Conservation (phyloP, 37 sponge, comb jelly and placozoan species). For the Eunapius fragilis region DNA sequence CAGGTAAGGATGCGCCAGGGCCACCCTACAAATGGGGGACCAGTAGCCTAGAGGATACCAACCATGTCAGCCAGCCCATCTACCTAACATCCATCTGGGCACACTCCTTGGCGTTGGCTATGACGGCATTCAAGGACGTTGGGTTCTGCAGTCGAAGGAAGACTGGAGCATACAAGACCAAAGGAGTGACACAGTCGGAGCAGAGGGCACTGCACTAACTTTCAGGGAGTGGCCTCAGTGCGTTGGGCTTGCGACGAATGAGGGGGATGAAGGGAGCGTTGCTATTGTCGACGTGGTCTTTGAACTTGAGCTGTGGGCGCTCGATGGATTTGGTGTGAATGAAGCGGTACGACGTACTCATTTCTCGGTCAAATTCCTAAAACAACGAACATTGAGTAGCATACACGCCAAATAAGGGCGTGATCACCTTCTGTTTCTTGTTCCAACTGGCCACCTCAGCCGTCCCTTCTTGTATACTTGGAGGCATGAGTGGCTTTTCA, state of each 20-base stretch:
- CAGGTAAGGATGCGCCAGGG: conserved; percentile 61
- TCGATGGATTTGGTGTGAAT: conserved; percentile 74
- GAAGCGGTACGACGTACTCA: conserved; percentile 5
- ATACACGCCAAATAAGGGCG: neutral
- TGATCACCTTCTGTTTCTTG: conserved; percentile 30
- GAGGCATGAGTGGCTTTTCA: conserved; percentile 33
- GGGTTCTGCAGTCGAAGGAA: conserved; percentile 51
- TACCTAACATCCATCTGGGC: conserved; percentile 16
- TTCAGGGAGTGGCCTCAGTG: conserved; percentile 52
- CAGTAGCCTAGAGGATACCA: neutral
- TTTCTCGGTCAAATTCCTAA: conserved; percentile 35
- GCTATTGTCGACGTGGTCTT: conserved; percentile 85
- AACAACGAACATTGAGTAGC: neutral
- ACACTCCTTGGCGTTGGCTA: conserved; percentile 64
- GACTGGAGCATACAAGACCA: conserved; percentile 30
- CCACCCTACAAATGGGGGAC: neutral
- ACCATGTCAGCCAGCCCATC: neutral
- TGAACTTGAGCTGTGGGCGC: conserved; percentile 85
- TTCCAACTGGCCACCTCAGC: conserved; percentile 85
- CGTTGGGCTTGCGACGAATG: conserved; percentile 85
- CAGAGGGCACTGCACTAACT: conserved; percentile 15
- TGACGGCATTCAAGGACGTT: conserved; percentile 39
- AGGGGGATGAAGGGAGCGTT: conserved; percentile 79
- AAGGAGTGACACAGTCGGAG: neutral
- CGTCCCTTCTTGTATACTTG: conserved; percentile 19